Evolutionary conservation across 2,888 invertebrate species (phyloP).

Genomic region (Conus canariensis): DNA sequence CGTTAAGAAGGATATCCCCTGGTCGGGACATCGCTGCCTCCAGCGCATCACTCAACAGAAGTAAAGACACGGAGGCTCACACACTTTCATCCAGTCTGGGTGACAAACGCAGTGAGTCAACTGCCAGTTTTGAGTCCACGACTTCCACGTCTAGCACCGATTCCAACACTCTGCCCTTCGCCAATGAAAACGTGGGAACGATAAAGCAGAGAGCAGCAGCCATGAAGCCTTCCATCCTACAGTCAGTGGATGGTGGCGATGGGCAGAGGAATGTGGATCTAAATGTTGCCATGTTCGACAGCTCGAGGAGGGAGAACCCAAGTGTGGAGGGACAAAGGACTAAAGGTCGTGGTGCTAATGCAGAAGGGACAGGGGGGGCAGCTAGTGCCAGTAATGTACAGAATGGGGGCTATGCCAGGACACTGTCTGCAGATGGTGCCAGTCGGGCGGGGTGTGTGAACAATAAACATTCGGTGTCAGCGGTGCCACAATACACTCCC

Average conservation of each 20-base stretch:
- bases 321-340: slow-evolving; percentile 15
- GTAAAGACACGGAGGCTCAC: not conserved
- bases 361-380: not conserved
- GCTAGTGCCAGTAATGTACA: not conserved
- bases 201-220: slow-evolving; percentile 88
- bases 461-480: not conserved
- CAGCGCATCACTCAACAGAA: slow-evolving; percentile 13
- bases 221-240: slow-evolving; percentile 71
- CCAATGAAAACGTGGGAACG: slow-evolving; percentile 98
- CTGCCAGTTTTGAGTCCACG: slow-evolving; percentile 64
- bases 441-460: not conserved
- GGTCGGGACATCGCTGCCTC: slow-evolving; percentile 35
- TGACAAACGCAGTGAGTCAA: slow-evolving; percentile 54
- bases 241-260: slow-evolving; percentile 58
- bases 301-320: not conserved
- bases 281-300: slow-evolving; percentile 56
- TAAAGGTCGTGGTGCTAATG: slow-evolving; percentile 21
- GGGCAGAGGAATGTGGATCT: slow-evolving; percentile 52
- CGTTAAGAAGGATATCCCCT: slow-evolving; percentile 23
- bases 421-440: slow-evolving; percentile 17
- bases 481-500: not conserved
- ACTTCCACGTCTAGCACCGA: slow-evolving; percentile 89
- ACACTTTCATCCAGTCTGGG: slow-evolving; percentile 20
- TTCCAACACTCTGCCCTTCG: slow-evolving; percentile 93
- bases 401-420: slow-evolving; percentile 7